These are phyloP conservation scores for Thymelicus acteon DNA, from an alignment of 2,888 invertebrate species.

Conservation along the genomic window DNA sequence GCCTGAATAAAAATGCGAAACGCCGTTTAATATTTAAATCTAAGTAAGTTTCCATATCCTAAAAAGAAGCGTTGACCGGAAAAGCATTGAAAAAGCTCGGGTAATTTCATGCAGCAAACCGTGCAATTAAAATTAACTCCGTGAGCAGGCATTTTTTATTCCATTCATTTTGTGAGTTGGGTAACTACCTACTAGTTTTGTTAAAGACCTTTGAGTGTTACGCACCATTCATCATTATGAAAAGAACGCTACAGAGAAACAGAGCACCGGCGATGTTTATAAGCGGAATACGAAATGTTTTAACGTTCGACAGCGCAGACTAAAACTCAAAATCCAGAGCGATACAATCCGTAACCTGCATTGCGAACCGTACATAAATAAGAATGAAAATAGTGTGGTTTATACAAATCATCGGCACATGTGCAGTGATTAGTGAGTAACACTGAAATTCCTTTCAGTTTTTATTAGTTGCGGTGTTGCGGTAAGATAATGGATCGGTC, in stretches of 20 bases:
- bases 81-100: slow-evolving; percentile 13
- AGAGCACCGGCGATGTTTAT: slow-evolving; percentile 1
- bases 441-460: slow-evolving; percentile 73
- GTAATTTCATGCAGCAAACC: slow-evolving; percentile 5
- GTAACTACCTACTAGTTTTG: neutral
- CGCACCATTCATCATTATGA: slow-evolving; percentile 25
- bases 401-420: slow-evolving; percentile 43
- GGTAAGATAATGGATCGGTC: slow-evolving; percentile 77
- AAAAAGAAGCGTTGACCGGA: neutral
- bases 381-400: slow-evolving; percentile 26
- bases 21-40: too few relatives aligned
- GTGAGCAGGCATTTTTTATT: neutral
- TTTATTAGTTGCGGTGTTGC: slow-evolving; percentile 77
- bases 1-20: neutral
- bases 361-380: slow-evolving; percentile 19
- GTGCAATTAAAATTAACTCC: slow-evolving; percentile 11
- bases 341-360: slow-evolving; percentile 3
- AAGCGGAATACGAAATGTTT: slow-evolving; percentile 22
- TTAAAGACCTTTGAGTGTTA: slow-evolving; percentile 13
- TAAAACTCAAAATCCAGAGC: neutral
- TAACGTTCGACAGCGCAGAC: neutral
- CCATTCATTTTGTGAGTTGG: slow-evolving; percentile 8
- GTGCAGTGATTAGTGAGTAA: slow-evolving; percentile 47
- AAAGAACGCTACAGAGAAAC: slow-evolving; percentile 8
- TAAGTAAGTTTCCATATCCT: neutral